Base-by-base conservation (phyloP, 2,888 invertebrate genomes). In the Pseudolycoriella hygida region DNA sequence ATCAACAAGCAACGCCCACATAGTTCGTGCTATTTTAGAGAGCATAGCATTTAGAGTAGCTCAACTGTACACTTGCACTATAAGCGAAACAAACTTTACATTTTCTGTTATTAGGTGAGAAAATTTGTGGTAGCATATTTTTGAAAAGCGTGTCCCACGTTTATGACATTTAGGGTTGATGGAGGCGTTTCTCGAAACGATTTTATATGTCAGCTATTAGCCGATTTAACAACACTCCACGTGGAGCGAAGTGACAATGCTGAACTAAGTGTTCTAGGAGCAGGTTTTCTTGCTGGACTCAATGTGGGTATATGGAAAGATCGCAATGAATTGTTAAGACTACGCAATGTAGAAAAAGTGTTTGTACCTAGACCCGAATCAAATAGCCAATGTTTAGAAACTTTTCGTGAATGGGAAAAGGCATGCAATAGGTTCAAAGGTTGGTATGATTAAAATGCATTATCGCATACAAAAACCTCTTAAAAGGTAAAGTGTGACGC, bases 141-240 rank as follows among this genome's bases (percentile, higher is more conserved):
- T n/a, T n/a, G n/a, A n/a, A n/a, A n/a, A n/a, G n/a, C n/a, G n/a
- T n/a, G n/a, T n/a, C n/a, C n/a, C n/a, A n/a, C n/a, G n/a, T n/a
- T n/a, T n/a, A n/a, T 19, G 10, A 32, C 18, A 17, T 17, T 5
- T 42, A 93, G 94, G 56, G 74, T 90, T 48, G 90, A 94, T 62
- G 96, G 96, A 2, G 96, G 96, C n/a, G 92, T 96, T n/a, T 82
- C 92, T 0, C 78, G 77, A 50, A 96, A 93, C 62, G 80, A 92
- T 64, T 96, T 96, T 59, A 70, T 96, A 39, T 79, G 87, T 53
- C 93, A 94, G 61, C 66, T 87, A 47, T 71, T 96, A 51, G 78
- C 93, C 0, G 87, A 94, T 61, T 68, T 92, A 45, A 82, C 83
- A 1, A 77, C 76, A 0, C 62, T 85, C 44, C 60, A 67, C 1